Conservation (phyloP, 2,797 vertebrate genomes). For the Sparidentex hasta region DNA sequence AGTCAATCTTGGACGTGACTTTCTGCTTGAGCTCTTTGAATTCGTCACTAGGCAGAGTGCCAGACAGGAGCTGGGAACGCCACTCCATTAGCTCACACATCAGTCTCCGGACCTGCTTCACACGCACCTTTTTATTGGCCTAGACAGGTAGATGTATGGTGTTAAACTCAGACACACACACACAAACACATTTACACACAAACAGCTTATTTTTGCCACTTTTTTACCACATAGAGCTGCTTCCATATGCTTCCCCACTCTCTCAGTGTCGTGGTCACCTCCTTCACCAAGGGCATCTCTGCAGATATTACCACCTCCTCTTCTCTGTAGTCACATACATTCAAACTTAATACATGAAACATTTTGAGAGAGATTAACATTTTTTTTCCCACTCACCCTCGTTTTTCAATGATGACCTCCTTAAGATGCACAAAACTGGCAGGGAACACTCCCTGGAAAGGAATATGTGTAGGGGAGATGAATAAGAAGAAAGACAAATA, state of each 20-base stretch:
- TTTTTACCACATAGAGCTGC: constrained; percentile 93
- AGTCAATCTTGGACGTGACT: constrained; percentile 98
- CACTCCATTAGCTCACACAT: constrained; percentile 99
- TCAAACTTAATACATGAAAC: neutral
- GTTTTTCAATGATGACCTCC: constrained; percentile 89
- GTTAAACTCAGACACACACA: constrained; percentile 17
- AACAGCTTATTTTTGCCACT: neutral
- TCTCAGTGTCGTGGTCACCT: constrained; percentile 95
- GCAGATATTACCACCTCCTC: constrained; percentile 87
- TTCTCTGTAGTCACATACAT: constrained; percentile 77
- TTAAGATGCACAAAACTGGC: constrained; percentile 92
- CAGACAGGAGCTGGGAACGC: constrained; percentile 97
- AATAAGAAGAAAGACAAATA: neutral
- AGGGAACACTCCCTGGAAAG: constrained; percentile 92
- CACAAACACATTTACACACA: neutral
- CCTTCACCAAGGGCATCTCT: constrained; percentile 96
- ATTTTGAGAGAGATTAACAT: neutral
- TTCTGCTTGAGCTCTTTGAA: constrained; percentile 99
- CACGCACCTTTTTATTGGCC: constrained; percentile 87
- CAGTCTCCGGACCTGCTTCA: constrained; percentile 92
- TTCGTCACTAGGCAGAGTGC: constrained; percentile 96
- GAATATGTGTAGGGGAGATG: neutral
- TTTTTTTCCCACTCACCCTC: constrained; percentile 84
- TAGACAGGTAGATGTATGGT: constrained; percentile 61
- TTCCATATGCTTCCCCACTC: constrained; percentile 99